Evolutionary conservation across 2,797 vertebrate genomes (phyloP), one percentile per base, ranked within the genome.

Genomic region (Varecia variegata): DNA sequence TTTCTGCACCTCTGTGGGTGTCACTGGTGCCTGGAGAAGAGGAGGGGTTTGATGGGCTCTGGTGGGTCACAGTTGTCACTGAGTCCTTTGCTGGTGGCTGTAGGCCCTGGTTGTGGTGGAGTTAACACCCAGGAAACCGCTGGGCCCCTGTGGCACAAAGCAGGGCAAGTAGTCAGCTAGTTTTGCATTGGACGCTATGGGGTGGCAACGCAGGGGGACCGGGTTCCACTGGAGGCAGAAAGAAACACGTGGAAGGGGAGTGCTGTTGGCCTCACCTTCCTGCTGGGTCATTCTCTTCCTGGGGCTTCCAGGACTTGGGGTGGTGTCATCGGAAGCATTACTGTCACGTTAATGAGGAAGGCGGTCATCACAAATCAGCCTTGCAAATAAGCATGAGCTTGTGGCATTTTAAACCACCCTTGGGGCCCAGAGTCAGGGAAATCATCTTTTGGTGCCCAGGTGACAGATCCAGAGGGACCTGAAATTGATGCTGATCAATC

Each of bases 271-370:
- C 14, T 76, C 9, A 1, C 35, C 30, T 65, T n/a, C 88, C n/a
- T 77, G 88, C 81, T 50, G 32, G 71, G 62, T 68, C 80, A 77
- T 52, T 81, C 50, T 79, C 73, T 95, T 92, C 85, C 88, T 68
- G 73, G 38, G 45, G 32, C 77, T 74, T 74, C 73, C 58, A n/a
- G 73, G 76, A 50, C 58, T 80, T 81, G 62, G 17, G n/a, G 79
- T 71, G 45, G 50, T 27, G 1, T 73, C 86, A 86, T 23, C 1
- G 52, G 82, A 94, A 79, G 76, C 35, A 10, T 74, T 74, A 73
- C 76, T 80, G 17, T 93, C 95, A 79, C 81, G 7, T 95, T 89
- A 96, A 89, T 71, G 52, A 97, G 54, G n/a, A 79, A 83, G 30
- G 35, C 38, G 30, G 71, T 91, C 45, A 88, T 95, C 52, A 56